A percentile compares a stretch with the other conserved stretches of the same genome.
Conservation (phyloP, 2,888 invertebrate species). For the Ariolimax columbianus region DNA sequence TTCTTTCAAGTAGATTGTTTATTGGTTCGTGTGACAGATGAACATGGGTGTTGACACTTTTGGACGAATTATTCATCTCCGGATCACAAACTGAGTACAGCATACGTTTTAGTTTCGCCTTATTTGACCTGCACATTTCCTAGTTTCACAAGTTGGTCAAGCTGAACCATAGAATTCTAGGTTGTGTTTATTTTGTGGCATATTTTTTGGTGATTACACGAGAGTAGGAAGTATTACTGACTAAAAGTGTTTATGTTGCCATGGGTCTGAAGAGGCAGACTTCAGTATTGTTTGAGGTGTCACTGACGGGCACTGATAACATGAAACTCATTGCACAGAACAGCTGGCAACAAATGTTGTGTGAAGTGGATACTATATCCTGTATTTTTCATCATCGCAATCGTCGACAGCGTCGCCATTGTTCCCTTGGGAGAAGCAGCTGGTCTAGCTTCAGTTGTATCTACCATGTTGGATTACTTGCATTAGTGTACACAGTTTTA, state of each 20-base stretch:
- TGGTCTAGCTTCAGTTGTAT: neutral
- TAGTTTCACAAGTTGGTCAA: neutral
- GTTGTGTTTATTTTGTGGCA: neutral
- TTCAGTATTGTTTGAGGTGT: neutral
- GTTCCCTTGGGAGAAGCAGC: neutral
- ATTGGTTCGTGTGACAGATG: too few species aligned
- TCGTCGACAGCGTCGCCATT: neutral
- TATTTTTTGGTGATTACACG: neutral
- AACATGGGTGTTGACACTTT: neutral
- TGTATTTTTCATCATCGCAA: neutral
- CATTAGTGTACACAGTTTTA: neutral
- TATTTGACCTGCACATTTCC: too few species aligned
- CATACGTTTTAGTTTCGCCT: neutral
- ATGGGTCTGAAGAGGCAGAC: neutral
- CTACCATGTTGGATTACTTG: conserved; percentile 15
- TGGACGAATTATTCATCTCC: neutral
- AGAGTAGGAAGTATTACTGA: neutral
- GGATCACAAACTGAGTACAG: neutral
- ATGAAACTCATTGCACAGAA: neutral
- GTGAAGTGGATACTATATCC: neutral
- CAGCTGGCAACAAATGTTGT: neutral
- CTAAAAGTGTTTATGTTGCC: neutral
- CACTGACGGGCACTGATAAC: neutral
- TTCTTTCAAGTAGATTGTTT: neutral
- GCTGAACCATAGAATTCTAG: neutral